A percentile compares a stretch with the other conserved stretches of the same genome.
Conservation (phyloP, 2,113 vertebrate species). For the Okapia johnstoni region DNA sequence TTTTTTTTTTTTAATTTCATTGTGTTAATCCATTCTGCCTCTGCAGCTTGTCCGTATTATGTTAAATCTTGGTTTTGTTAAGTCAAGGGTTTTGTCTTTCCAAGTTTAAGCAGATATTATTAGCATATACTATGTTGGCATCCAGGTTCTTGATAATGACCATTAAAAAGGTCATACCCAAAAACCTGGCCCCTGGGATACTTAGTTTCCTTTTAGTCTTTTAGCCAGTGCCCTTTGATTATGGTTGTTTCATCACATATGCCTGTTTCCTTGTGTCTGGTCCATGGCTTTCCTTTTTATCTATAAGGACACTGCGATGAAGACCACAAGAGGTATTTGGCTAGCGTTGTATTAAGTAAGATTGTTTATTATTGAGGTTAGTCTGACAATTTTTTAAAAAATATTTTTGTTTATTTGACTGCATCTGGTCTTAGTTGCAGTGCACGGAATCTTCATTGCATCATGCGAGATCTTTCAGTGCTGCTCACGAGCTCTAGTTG, state of each 20-base stretch:
- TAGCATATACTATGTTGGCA: not conserved
- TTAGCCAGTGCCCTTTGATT: not conserved
- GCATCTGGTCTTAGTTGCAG: not conserved
- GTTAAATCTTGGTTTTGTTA: slow-evolving; percentile 11
- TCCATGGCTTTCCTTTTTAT: not conserved
- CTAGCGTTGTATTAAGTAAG: not conserved
- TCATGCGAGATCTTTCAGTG: not conserved
- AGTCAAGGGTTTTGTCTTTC: not conserved
- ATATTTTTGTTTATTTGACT: not conserved
- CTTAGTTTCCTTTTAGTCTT: not conserved
- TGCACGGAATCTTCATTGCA: not conserved
- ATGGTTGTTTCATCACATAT: not conserved
- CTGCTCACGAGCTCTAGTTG: not conserved
- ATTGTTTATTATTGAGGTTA: not conserved
- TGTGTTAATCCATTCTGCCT: not conserved
- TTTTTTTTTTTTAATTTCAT: not conserved
- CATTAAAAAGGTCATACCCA: not conserved
- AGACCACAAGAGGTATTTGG: not conserved
- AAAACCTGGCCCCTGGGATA: not conserved
- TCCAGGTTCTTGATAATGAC: not conserved
- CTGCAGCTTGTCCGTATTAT: not conserved
- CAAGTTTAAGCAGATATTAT: not conserved
- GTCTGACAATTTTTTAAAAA: slow-evolving; percentile 5
- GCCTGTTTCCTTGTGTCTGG: not conserved
- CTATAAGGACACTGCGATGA: not conserved